Percentiles rank a stretch among this genome's conserved stretches.
phyloP scores from a whole-genome alignment of 2,113 vertebrate species.

The Noturus placidus region DNA sequence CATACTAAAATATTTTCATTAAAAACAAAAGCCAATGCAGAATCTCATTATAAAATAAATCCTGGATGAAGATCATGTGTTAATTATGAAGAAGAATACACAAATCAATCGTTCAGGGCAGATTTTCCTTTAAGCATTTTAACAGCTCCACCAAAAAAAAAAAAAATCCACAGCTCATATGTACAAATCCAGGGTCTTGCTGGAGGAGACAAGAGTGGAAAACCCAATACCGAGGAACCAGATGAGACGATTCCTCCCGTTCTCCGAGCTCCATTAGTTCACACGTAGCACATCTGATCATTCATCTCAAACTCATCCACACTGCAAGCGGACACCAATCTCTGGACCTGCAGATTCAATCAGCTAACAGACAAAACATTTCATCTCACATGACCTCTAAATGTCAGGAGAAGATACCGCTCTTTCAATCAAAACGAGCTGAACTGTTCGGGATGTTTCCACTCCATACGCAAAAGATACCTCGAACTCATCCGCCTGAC shows the following conservation, averaged over 20 bases:
- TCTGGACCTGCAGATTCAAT: background rate
- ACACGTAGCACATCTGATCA: background rate
- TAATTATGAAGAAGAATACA: background rate
- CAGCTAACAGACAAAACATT: background rate
- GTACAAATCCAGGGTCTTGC: too few species aligned
- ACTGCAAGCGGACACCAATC: background rate
- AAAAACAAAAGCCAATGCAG: background rate
- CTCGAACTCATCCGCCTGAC: background rate
- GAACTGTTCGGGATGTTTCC: background rate
- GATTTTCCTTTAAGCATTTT: background rate
- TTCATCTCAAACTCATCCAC: background rate
- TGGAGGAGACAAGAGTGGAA: background rate
- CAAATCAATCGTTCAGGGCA: too few species aligned
- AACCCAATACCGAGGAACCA: background rate
- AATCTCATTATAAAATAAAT: background rate
- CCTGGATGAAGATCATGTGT: background rate
- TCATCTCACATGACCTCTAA: too few species aligned
- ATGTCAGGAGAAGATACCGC: too few species aligned
- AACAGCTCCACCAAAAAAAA: background rate
- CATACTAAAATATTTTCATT: background rate
- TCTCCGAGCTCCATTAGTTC: background rate
- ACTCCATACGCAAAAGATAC: too few species aligned
- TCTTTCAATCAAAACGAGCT: background rate
- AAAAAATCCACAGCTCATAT: background rate
- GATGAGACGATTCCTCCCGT: background rate